phyloP scores from a whole-genome alignment of 2,797 vertebrate species.

The Hydrolagus colliei region DNA sequence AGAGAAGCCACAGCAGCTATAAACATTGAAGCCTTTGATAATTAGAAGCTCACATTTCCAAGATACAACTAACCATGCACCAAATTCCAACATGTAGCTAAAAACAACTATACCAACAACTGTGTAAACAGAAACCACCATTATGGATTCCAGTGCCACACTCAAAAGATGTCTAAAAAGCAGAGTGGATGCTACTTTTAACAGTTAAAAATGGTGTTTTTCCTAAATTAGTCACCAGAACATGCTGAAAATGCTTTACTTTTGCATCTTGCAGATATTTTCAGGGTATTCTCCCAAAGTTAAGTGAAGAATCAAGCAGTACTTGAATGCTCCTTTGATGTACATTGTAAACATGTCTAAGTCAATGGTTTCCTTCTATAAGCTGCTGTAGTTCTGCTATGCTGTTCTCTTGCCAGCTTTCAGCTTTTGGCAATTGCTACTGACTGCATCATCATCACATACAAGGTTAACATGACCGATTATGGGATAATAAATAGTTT shows the following conservation, averaged over 20 bases:
- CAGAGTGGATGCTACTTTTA: slow-evolving; percentile 3
- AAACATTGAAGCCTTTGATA: slow-evolving; percentile 53
- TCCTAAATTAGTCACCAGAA: not conserved
- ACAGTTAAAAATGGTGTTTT: not conserved
- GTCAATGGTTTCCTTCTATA: not conserved
- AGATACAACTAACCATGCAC: slow-evolving; percentile 52
- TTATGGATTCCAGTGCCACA: slow-evolving; percentile 9
- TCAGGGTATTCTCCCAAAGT: not conserved
- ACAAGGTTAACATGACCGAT: no score
- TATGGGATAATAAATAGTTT: not conserved
- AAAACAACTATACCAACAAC: slow-evolving; percentile 71
- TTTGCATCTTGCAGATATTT: not conserved
- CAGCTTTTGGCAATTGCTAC: not conserved
- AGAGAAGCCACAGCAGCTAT: slow-evolving; percentile 65
- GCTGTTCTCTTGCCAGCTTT: not conserved
- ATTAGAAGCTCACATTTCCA: slow-evolving; percentile 59
- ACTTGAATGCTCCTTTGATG: not conserved
- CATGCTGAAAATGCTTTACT: not conserved
- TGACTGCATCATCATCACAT: not conserved
- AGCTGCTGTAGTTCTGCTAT: not conserved
- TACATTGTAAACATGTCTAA: not conserved
- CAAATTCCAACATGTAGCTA: slow-evolving; percentile 66
- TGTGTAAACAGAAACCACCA: slow-evolving; percentile 63
- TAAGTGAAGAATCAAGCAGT: not conserved
- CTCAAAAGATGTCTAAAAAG: slow-evolving; percentile 26